These are phyloP conservation scores for Falco punctatus DNA, from an alignment of 2,113 vertebrate species.

Conservation along the genomic window DNA sequence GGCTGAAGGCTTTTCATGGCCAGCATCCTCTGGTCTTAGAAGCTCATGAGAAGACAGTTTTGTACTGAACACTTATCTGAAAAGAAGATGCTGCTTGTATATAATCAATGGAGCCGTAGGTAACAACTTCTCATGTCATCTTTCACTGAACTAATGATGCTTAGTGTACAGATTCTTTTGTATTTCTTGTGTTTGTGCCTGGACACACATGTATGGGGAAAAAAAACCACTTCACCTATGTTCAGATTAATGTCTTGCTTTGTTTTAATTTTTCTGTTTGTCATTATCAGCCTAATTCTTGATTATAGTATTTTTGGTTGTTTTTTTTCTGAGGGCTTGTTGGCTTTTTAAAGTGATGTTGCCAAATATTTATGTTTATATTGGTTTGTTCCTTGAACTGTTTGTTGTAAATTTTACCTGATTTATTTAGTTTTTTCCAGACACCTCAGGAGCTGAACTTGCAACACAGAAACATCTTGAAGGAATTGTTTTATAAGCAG, in stretches of 20 bases:
- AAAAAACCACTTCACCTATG: fast-evolving
- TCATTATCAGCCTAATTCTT: background rate
- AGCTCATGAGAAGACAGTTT: background rate
- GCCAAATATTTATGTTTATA: background rate
- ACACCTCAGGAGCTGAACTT: background rate
- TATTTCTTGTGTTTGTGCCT: background rate
- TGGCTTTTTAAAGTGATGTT: background rate
- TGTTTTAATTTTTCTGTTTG: background rate
- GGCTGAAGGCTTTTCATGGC: background rate
- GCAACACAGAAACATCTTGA: background rate
- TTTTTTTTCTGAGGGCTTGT: background rate
- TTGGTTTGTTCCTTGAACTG: background rate
- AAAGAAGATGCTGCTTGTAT: background rate
- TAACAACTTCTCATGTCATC: background rate
- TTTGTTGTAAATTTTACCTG: background rate
- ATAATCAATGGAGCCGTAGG: background rate
- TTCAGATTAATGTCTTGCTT: background rate
- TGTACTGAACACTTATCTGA: background rate
- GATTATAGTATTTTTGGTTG: background rate
- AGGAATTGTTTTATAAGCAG: background rate
- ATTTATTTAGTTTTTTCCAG: background rate
- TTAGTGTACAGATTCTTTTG: background rate
- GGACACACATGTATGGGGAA: background rate
- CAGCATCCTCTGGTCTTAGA: background rate
- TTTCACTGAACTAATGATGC: background rate